These are phyloP conservation scores for Malurus elegans DNA, from an alignment of 2,113 vertebrate genomes.

Conservation along the genomic window DNA sequence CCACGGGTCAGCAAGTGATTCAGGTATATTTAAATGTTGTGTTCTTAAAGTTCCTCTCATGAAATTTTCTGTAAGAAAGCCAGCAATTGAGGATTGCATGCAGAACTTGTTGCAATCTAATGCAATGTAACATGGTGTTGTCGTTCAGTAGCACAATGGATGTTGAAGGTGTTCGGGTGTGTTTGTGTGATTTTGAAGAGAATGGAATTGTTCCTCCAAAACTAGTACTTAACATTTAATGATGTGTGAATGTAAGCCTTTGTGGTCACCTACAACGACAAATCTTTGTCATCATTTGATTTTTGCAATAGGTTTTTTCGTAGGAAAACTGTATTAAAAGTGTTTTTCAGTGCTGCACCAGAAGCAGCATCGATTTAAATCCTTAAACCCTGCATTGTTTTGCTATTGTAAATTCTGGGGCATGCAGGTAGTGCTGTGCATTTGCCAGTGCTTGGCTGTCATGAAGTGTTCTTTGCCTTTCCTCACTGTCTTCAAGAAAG, in stretches of 20 bases:
- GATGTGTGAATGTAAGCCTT: not conserved
- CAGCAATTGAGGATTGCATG: rapidly evolving
- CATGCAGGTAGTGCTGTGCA: rapidly evolving
- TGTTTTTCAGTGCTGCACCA: not conserved
- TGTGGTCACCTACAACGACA: not conserved
- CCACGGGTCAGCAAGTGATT: slow-evolving; percentile 87
- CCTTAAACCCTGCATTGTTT: not conserved
- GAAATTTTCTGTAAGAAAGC: not conserved
- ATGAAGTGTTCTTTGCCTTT: not conserved
- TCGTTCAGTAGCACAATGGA: rapidly evolving
- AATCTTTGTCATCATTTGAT: not conserved
- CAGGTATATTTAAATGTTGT: slow-evolving; percentile 73
- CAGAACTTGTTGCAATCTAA: too few relatives aligned
- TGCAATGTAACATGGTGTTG: rapidly evolving
- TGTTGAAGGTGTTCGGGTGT: not conserved
- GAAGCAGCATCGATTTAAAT: not conserved
- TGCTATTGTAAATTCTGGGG: not conserved
- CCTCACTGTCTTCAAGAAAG: not conserved
- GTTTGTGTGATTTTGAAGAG: not conserved
- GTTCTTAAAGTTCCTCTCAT: not conserved
- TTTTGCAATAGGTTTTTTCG: not conserved
- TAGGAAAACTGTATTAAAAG: not conserved
- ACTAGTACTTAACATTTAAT: not conserved
- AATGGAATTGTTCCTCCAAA: not conserved
- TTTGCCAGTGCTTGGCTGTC: not conserved